Conservation (phyloP, 2,888 invertebrate species). For the Lithophane semibrunnea region DNA sequence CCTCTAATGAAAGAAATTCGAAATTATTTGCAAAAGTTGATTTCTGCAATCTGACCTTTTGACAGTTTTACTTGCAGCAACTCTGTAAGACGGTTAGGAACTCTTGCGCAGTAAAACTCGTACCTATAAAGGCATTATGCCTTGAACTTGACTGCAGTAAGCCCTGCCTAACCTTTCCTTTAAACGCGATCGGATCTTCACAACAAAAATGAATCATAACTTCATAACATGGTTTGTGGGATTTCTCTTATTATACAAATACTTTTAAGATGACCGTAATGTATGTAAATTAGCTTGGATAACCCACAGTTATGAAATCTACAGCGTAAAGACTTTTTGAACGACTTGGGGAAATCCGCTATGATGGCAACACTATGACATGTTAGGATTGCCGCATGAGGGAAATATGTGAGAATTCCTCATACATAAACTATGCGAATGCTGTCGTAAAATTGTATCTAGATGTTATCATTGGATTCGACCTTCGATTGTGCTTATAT, state of each 20-base stretch:
- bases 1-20: no score
- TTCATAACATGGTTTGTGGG: slow-evolving; percentile 14
- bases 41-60: neutral
- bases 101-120: neutral
- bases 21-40: neutral
- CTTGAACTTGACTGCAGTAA: slow-evolving; percentile 6
- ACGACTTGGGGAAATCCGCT: slow-evolving; percentile 49
- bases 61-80: neutral
- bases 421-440: slow-evolving; percentile 37
- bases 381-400: slow-evolving; percentile 22
- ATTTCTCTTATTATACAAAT: slow-evolving; percentile 41
- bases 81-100: neutral
- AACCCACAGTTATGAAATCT: slow-evolving; percentile 35
- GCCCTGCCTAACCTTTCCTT: neutral
- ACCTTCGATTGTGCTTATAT: slow-evolving; percentile 21
- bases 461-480: slow-evolving; percentile 29
- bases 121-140: neutral
- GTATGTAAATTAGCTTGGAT: slow-evolving; percentile 22
- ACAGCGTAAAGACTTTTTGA: slow-evolving; percentile 26
- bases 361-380: slow-evolving; percentile 39
- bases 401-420: slow-evolving; percentile 40
- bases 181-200: neutral
- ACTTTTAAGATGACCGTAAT: slow-evolving; percentile 10
- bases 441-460: slow-evolving; percentile 40
- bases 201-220: slow-evolving; percentile 26